Evolutionary conservation across 2,113 vertebrate genomes (phyloP).

Genomic region (Pimephales promelas): DNA sequence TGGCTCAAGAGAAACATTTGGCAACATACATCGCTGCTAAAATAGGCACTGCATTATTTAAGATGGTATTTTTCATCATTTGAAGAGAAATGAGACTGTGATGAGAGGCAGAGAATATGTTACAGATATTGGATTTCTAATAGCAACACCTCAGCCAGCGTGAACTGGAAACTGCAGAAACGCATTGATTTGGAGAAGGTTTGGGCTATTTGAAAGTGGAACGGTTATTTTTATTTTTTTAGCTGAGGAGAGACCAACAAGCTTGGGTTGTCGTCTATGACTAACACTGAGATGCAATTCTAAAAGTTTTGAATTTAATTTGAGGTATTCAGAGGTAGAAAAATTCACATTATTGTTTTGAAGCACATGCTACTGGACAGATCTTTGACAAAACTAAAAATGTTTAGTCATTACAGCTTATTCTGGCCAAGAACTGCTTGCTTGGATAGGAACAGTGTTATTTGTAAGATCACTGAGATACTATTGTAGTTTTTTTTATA

Average conservation of each 20-base stretch:
- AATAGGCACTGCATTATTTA: slow-evolving; percentile 33
- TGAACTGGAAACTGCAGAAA: not conserved
- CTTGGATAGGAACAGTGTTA: not conserved
- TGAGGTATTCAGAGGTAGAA: not conserved
- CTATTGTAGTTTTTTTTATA: not conserved
- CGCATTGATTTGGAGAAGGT: not conserved
- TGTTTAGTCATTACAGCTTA: not conserved
- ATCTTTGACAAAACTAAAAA: not conserved
- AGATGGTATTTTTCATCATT: slow-evolving; percentile 6
- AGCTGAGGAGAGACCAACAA: not conserved
- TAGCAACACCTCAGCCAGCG: not conserved
- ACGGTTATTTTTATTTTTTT: not conserved
- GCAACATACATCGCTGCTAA: slow-evolving; percentile 15
- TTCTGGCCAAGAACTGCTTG: not conserved
- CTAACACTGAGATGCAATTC: not conserved
- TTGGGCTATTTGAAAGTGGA: not conserved
- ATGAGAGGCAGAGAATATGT: slow-evolving; percentile 1
- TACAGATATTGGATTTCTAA: slow-evolving; percentile 7
- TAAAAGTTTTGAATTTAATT: not conserved
- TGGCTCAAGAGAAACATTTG: not conserved
- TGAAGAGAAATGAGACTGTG: slow-evolving; percentile 13
- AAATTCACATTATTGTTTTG: not conserved
- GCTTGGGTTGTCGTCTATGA: not conserved
- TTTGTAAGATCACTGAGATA: not conserved
- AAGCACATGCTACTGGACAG: not conserved